phyloP scores from a whole-genome alignment of 2,113 vertebrate genomes.

The Phrynosoma blainvillii region DNA sequence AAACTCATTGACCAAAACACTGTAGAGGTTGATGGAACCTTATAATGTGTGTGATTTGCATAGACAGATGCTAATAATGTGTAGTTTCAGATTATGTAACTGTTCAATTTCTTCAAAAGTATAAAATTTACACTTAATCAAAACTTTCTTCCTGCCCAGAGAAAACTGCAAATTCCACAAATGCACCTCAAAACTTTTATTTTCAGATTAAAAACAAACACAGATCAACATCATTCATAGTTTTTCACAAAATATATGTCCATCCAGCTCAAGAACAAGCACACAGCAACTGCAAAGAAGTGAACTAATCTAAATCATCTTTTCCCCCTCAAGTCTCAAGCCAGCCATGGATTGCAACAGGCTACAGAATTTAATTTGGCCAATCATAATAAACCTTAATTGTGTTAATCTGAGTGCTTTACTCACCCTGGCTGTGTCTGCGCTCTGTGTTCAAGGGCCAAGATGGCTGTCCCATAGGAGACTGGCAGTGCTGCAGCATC shows the following conservation, averaged over 20 bases:
- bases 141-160: neutral
- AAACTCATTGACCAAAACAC: neutral
- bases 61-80: neutral
- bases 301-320: rapidly evolving
- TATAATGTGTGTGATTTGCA: neutral
- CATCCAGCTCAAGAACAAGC: rapidly evolving
- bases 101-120: neutral
- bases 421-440: slow-evolving; percentile 28
- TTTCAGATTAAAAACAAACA: neutral
- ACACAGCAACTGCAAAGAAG: neutral
- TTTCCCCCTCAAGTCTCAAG: neutral
- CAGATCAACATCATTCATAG: neutral
- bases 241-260: neutral
- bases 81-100: neutral
- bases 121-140: neutral
- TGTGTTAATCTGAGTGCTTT: neutral
- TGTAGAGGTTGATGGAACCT: neutral
- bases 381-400: neutral
- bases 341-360: rapidly evolving
- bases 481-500: slow-evolving; percentile 31
- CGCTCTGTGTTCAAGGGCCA: slow-evolving; percentile 28
- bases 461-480: slow-evolving; percentile 34
- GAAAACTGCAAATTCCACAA: neutral
- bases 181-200: neutral
- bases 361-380: rapidly evolving